Conservation (phyloP, 2,797 vertebrate species). For the Rhynchonycteris naso region DNA sequence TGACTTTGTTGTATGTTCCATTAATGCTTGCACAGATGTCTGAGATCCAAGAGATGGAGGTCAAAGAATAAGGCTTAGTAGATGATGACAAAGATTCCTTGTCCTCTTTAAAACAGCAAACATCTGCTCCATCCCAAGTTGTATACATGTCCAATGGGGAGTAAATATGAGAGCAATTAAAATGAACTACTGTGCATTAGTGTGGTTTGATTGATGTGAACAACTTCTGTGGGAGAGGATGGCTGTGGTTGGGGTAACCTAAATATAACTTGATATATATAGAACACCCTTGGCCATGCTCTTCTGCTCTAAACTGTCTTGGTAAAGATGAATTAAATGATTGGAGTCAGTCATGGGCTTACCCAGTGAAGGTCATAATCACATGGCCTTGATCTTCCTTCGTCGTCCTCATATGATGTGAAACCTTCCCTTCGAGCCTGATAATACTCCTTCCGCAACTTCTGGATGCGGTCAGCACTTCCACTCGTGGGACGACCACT, state of each 20-base stretch:
- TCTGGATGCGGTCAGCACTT: conserved; percentile 94
- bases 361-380: conserved; percentile 92
- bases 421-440: conserved; percentile 93
- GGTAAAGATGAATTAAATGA: not conserved
- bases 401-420: conserved; percentile 91
- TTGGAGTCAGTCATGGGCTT: conserved; percentile 63
- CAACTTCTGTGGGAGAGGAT: conserved; percentile 46
- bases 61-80: not conserved
- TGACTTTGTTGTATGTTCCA: not conserved
- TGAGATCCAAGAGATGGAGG: not conserved
- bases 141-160: conserved; percentile 50
- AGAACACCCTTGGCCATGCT: conserved; percentile 12
- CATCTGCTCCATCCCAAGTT: not conserved
- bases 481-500: conserved; percentile 83
- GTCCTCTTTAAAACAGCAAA: not conserved
- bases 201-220: conserved; percentile 51
- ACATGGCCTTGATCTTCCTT: conserved; percentile 86
- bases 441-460: conserved; percentile 94
- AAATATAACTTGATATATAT: not conserved
- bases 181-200: not conserved
- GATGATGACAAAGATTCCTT: conserved; percentile 3
- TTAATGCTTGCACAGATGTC: not conserved
- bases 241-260: conserved; percentile 55
- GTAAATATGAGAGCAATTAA: conserved; percentile 24
- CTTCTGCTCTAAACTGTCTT: not conserved